Percentiles rank a stretch among this genome's conserved stretches.
These are phyloP conservation scores for Gopherus evgoodei DNA, from an alignment of 2,113 vertebrate genomes.

Conservation along the genomic window DNA sequence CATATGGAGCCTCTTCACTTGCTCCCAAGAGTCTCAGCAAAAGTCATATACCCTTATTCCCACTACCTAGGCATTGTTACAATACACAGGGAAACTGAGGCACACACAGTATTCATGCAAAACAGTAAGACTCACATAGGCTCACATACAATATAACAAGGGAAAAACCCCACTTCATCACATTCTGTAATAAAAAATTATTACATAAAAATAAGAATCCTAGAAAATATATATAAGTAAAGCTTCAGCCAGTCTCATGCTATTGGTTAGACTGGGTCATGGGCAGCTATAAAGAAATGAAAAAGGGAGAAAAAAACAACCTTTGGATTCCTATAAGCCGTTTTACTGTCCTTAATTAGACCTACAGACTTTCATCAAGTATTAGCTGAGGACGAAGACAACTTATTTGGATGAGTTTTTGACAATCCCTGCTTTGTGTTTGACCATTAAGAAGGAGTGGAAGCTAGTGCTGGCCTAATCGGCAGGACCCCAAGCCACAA, in stretches of 20 bases:
- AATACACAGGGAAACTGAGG: too few species aligned
- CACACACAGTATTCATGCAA: too few species aligned
- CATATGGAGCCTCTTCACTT: too few species aligned
- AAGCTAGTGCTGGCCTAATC: background rate
- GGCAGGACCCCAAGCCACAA: background rate
- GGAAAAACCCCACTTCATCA: too few species aligned
- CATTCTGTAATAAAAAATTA: background rate
- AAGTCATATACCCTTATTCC: too few species aligned
- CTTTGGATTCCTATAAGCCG: background rate
- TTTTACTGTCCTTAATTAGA: background rate
- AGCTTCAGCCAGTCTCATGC: background rate
- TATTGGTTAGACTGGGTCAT: background rate
- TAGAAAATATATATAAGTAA: slow-evolving; percentile 35
- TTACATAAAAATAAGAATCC: slow-evolving; percentile 14
- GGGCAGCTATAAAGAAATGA: background rate
- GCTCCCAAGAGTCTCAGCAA: too few species aligned
- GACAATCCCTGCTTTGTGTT: background rate
- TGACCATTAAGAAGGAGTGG: background rate
- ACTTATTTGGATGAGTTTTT: background rate
- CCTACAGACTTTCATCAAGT: background rate
- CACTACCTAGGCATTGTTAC: too few species aligned
- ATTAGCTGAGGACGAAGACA: background rate
- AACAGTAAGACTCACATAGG: too few species aligned
- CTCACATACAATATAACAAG: too few species aligned
- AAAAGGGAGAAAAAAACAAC: background rate